Percentiles rank a stretch among this genome's conserved stretches.
Conservation (phyloP, 53 echinoderm and acorn worm species). For the Zoroaster sp. region DNA sequence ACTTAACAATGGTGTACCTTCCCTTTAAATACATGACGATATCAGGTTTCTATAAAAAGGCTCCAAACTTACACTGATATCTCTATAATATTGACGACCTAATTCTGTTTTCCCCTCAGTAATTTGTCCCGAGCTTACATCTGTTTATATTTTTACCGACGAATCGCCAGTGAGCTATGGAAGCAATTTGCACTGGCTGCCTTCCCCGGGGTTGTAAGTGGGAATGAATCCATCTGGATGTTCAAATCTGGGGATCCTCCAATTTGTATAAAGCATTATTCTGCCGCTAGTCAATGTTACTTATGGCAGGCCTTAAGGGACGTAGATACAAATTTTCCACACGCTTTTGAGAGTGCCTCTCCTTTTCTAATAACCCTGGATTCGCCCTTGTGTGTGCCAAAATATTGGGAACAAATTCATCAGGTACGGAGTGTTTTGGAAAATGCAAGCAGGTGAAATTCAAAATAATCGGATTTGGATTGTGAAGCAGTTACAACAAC, state of each 20-base stretch:
- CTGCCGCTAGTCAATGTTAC: background rate
- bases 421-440: no score
- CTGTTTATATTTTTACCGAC: background rate
- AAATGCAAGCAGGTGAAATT: no score
- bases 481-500: no score
- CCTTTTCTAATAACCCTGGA: no score
- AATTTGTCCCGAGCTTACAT: background rate
- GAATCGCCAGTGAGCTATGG: background rate
- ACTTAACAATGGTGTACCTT: no score
- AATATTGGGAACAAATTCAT: no score
- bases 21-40: no score
- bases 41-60: background rate
- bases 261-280: background rate
- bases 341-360: no score
- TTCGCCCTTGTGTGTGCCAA: no score
- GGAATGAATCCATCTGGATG: background rate
- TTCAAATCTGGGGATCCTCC: background rate
- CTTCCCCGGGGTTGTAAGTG: background rate
- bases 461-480: no score
- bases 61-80: background rate
- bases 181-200: background rate
- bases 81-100: background rate
- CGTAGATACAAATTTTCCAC: no score
- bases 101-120: background rate
- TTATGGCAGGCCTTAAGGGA: no score